A percentile compares a stretch with the other conserved stretches of the same genome.
These are phyloP conservation scores for Nesogale talazaci DNA, from an alignment of 2,113 vertebrate genomes.

Conservation along the genomic window DNA sequence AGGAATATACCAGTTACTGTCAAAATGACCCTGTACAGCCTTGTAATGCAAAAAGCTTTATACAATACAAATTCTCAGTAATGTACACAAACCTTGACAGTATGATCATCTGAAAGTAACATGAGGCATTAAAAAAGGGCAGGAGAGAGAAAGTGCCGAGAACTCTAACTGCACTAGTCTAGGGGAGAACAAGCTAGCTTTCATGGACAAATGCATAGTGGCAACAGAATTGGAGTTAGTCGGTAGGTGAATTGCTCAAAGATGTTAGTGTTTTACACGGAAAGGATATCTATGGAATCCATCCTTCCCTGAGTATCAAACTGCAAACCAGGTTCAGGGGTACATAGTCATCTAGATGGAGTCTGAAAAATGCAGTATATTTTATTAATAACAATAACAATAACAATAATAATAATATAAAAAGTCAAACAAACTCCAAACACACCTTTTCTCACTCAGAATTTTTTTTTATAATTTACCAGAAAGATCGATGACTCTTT, in stretches of 20 bases:
- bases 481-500: constrained; percentile 91
- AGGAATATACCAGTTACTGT: constrained; percentile 97
- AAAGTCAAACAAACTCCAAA: constrained; percentile 89
- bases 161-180: constrained; percentile 85
- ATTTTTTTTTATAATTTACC: constrained; percentile 82
- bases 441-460: constrained; percentile 87
- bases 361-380: constrained; percentile 85
- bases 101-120: constrained; percentile 91
- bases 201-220: constrained; percentile 84
- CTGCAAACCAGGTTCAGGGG: constrained; percentile 82
- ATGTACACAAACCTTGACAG: constrained; percentile 90
- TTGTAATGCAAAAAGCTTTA: constrained; percentile 99
- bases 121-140: constrained; percentile 87
- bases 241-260: constrained; percentile 82
- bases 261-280: constrained; percentile 82
- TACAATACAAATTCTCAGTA: constrained; percentile 98
- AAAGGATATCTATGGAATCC: constrained; percentile 79
- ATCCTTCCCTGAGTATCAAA: constrained; percentile 85
- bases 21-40: constrained; percentile 99
- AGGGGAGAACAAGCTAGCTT: constrained; percentile 86
- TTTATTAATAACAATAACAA: constrained; percentile 82
- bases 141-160: constrained; percentile 90
- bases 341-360: constrained; percentile 78
- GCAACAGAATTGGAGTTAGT: constrained; percentile 81
- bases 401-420: constrained; percentile 81